Evolutionary conservation across 2,113 vertebrate genomes (phyloP).

Genomic region (Raja brachyura): DNA sequence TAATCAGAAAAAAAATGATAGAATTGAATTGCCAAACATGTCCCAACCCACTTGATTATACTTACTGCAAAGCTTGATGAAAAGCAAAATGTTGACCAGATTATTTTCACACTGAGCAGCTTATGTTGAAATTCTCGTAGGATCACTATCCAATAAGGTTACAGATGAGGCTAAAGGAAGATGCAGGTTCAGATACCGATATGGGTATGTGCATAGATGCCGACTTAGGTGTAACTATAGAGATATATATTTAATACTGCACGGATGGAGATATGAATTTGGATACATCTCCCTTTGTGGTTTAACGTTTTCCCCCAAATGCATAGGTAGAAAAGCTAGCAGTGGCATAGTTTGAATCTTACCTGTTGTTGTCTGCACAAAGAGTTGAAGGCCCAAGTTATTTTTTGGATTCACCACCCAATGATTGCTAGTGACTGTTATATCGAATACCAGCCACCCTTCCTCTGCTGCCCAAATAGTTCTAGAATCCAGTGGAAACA

Average conservation of each 20-base stretch:
- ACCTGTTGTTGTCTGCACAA: constrained; percentile 78
- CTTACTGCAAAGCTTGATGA: background rate
- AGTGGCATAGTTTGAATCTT: constrained; percentile 45
- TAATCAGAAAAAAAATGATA: too few relatives aligned
- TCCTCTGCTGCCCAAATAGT: constrained; percentile 93
- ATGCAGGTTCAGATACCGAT: background rate
- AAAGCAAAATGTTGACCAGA: background rate
- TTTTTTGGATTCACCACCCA: constrained; percentile 89
- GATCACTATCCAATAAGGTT: too few relatives aligned
- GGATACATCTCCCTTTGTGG: too few relatives aligned
- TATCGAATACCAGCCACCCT: constrained; percentile 94
- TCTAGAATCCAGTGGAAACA: constrained; percentile 83
- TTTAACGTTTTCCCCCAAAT: background rate
- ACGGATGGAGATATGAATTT: background rate
- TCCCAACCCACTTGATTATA: background rate
- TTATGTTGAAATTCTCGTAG: background rate
- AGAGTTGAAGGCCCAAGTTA: constrained; percentile 87
- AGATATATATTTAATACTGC: background rate
- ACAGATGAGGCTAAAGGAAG: too few relatives aligned
- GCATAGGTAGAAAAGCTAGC: background rate
- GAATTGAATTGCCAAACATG: background rate
- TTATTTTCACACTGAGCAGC: background rate
- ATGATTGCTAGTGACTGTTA: constrained; percentile 90
- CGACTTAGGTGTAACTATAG: background rate
- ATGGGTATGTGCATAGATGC: background rate